Percentiles rank a stretch among this genome's conserved stretches.
These are phyloP conservation scores for Athene noctua DNA, from an alignment of 2,113 vertebrate species.

Conservation along the genomic window DNA sequence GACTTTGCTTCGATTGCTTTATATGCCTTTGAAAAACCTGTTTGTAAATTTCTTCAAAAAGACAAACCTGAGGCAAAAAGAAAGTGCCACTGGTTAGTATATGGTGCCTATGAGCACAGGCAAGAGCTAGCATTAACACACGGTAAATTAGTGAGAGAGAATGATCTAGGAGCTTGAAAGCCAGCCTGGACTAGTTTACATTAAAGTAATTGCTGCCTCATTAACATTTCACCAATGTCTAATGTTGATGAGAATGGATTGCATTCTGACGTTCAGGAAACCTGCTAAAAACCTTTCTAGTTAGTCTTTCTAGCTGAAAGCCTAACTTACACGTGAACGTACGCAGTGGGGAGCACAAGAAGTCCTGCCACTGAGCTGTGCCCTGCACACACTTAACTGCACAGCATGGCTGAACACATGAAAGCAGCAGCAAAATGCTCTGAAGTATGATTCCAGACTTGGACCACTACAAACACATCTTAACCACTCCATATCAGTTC, in stretches of 20 bases:
- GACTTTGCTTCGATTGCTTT: not conserved
- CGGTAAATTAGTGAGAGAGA: not conserved
- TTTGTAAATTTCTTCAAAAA: not conserved
- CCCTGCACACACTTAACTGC: not conserved
- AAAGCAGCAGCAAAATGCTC: not conserved
- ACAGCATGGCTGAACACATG: accelerated
- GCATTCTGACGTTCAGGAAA: not conserved
- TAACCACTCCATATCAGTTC: not conserved
- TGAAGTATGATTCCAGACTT: not conserved
- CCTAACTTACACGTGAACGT: accelerated
- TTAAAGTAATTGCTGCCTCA: not conserved
- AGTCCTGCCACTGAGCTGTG: not conserved
- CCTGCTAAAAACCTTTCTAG: too few relatives aligned
- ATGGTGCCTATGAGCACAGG: not conserved
- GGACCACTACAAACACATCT: accelerated
- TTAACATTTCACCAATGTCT: not conserved
- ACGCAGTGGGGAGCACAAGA: not conserved
- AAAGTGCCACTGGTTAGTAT: not conserved
- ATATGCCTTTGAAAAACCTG: not conserved
- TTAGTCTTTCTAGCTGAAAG: not conserved
- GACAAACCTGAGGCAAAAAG: not conserved
- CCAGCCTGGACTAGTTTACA: not conserved
- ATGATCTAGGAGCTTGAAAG: not conserved
- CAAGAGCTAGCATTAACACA: not conserved
- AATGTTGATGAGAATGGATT: not conserved